These are phyloP conservation scores for Erythrolamprus reginae DNA, from an alignment of 2,113 vertebrate species.

Conservation along the genomic window DNA sequence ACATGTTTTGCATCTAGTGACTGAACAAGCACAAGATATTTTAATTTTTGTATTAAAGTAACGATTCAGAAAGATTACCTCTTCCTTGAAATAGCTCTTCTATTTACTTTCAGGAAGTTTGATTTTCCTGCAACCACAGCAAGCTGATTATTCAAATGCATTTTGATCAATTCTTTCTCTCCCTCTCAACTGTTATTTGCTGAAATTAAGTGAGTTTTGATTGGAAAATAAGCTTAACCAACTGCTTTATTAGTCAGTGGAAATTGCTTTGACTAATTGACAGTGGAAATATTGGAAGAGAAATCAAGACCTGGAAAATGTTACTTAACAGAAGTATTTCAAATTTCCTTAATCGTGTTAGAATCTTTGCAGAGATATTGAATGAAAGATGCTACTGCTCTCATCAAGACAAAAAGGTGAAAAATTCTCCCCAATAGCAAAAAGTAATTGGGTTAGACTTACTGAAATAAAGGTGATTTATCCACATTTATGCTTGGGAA, in stretches of 20 bases:
- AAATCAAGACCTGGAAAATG: constrained; percentile 40
- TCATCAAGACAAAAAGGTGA: constrained; percentile 16
- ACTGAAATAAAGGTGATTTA: constrained; percentile 38
- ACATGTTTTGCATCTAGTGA: background rate
- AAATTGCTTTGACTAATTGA: constrained; percentile 53
- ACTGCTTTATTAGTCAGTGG: constrained; percentile 43
- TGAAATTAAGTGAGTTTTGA: constrained; percentile 57
- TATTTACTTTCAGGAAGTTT: constrained; percentile 4
- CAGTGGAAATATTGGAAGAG: constrained; percentile 42
- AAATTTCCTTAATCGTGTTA: constrained; percentile 16
- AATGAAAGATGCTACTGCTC: constrained; percentile 1
- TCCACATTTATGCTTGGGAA: constrained; percentile 25
- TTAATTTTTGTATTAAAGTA: constrained; percentile 28
- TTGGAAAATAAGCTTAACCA: constrained; percentile 48
- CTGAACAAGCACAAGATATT: constrained; percentile 1
- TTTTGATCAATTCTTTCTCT: constrained; percentile 38
- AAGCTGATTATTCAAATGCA: background rate
- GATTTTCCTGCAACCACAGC: constrained; percentile 23
- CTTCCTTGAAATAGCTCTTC: constrained; percentile 7
- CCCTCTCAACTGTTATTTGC: constrained; percentile 28
- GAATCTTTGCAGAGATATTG: constrained; percentile 1
- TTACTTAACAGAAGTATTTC: constrained; percentile 30
- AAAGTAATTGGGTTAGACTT: constrained; percentile 28
- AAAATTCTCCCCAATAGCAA: constrained; percentile 3
- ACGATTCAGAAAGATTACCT: background rate